Conservation (phyloP, 2,113 vertebrate genomes). For the Lophura nycthemera region DNA sequence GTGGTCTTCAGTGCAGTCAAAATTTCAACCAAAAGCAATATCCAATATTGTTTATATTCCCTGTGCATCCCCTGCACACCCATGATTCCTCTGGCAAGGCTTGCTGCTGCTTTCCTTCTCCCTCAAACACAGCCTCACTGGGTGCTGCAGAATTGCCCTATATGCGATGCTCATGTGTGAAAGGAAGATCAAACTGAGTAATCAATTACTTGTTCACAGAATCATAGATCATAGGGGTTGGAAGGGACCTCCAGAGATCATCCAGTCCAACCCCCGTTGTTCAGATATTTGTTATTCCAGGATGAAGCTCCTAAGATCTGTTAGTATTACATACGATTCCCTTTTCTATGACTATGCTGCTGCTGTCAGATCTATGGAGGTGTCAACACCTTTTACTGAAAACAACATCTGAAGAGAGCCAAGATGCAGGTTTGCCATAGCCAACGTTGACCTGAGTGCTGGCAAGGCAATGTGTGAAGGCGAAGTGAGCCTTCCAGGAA, state of each 20-base stretch:
- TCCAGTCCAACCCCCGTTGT: no score
- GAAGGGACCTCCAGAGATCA: no score
- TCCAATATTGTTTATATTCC: not conserved
- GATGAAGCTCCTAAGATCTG: slow-evolving; percentile 35
- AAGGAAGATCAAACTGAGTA: slow-evolving; percentile 29
- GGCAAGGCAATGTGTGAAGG: fast-evolving
- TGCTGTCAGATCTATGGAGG: slow-evolving; percentile 35
- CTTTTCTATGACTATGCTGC: not conserved
- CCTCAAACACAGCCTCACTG: not conserved
- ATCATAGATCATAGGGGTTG: no score
- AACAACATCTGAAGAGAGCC: not conserved
- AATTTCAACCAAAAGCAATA: not conserved
- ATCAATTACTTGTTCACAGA: slow-evolving; percentile 25
- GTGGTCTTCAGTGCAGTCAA: not conserved
- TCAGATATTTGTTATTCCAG: not conserved
- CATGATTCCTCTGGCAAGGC: not conserved
- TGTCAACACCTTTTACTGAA: slow-evolving; percentile 41
- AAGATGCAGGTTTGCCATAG: not conserved
- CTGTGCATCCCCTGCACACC: not conserved
- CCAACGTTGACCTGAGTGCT: not conserved
- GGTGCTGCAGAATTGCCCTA: not conserved
- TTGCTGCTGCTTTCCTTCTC: not conserved
- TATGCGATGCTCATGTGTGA: not conserved
- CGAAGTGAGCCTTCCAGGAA: not conserved
- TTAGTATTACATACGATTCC: not conserved